Evolutionary conservation across 2,797 vertebrate genomes (phyloP).

Genomic region (Peromyscus attwateri): DNA sequence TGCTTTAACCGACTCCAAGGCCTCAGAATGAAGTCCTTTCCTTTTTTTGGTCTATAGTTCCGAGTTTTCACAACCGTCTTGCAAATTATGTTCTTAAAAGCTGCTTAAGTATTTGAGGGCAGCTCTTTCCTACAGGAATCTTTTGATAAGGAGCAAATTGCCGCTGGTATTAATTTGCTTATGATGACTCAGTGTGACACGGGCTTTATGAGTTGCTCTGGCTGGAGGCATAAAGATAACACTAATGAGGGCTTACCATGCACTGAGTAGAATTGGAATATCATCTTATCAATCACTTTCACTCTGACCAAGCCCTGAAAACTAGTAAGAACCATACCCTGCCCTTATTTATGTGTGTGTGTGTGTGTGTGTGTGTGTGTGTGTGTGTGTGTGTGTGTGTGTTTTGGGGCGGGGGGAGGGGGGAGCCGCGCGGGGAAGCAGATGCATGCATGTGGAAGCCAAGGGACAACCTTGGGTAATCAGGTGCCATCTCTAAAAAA

Average conservation of each 20-base stretch:
- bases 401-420: too few species aligned
- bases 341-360: not conserved
- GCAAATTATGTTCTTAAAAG: not conserved
- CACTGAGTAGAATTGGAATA: not conserved
- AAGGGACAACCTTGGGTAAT: not conserved
- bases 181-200: conserved; percentile 63
- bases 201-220: conserved; percentile 15
- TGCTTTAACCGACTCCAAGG: not conserved
- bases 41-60: conserved; percentile 43
- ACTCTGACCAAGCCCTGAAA: conserved; percentile 39
- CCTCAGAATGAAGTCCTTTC: conserved; percentile 45
- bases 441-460: not conserved
- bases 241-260: conserved; percentile 25
- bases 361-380: not conserved
- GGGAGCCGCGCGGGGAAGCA: too few species aligned
- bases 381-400: not conserved
- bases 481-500: too few species aligned
- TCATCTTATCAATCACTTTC: conserved; percentile 63
- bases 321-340: not conserved
- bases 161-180: conserved; percentile 38
- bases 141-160: conserved; percentile 65
- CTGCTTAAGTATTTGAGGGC: not conserved
- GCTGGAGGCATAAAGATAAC: conserved; percentile 50
- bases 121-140: conserved; percentile 48
- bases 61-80: conserved; percentile 27